phyloP scores from a whole-genome alignment of 2,113 vertebrate species.

The Cyanoramphus novaezelandiae region DNA sequence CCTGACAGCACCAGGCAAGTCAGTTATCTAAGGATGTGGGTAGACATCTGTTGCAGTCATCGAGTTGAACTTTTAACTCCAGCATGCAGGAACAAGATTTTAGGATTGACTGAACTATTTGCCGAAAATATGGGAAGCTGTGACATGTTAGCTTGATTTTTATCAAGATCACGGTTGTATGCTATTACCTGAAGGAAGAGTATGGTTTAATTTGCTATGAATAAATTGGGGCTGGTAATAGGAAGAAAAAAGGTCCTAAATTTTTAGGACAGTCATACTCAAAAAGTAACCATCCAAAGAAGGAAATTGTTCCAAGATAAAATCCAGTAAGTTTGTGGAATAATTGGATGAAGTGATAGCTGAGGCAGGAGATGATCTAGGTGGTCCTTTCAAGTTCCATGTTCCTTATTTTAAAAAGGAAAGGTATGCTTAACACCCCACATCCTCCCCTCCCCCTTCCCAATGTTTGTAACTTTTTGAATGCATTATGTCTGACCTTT shows the following conservation, averaged over 20 bases:
- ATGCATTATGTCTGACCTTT: background rate
- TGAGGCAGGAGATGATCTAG: background rate
- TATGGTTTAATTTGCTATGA: background rate
- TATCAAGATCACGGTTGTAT: background rate
- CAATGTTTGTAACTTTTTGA: background rate
- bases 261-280: background rate
- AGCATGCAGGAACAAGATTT: slow-evolving; percentile 1
- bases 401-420: background rate
- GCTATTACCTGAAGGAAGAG: background rate
- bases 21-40: background rate
- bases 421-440: background rate
- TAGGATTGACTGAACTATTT: background rate
- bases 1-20: background rate
- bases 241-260: background rate
- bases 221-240: background rate
- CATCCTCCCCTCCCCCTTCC: background rate
- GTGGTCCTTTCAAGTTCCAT: background rate
- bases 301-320: background rate
- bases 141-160: background rate
- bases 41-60: background rate
- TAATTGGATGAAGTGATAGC: background rate
- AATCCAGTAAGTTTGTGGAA: background rate
- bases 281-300: background rate
- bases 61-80: slow-evolving; percentile 25
- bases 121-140: background rate